Evolutionary conservation across 2,797 vertebrate genomes (phyloP).

Genomic region (Brachyalestes nurse): DNA sequence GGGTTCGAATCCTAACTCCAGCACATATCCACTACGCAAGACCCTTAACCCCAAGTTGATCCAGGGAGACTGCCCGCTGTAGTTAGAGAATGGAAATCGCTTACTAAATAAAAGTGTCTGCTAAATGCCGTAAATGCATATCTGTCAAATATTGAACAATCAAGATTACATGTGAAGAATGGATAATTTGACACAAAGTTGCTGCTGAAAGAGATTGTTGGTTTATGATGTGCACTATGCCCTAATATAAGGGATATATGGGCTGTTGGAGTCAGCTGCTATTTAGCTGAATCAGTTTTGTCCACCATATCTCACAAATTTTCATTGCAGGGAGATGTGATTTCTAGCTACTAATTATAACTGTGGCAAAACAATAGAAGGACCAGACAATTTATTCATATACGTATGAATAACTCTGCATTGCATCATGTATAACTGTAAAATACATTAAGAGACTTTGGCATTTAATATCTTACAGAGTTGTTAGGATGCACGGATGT

Average conservation of each 20-base stretch:
- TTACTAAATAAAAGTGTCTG: no score
- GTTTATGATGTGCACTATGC: background rate
- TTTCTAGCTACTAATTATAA: background rate
- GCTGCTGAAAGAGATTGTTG: background rate
- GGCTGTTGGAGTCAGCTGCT: background rate
- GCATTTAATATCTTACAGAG: no score
- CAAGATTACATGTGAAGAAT: no score
- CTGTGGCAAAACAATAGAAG: background rate
- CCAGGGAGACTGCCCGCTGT: no score
- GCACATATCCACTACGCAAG: no score
- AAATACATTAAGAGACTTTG: no score
- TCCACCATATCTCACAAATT: background rate
- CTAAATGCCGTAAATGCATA: no score
- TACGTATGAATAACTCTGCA: background rate
- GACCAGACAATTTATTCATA: background rate
- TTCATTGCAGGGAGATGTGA: background rate
- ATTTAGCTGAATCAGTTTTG: background rate
- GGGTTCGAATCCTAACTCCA: no score
- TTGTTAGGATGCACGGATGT: background rate
- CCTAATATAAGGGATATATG: background rate
- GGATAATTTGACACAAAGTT: background rate
- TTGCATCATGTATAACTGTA: no score
- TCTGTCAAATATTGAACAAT: no score
- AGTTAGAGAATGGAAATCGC: no score
- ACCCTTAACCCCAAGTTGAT: no score